A percentile compares a stretch with the other conserved stretches of the same genome.
Conservation (phyloP, 1,140 invertebrate species). For the Palaemon carinicauda region DNA sequence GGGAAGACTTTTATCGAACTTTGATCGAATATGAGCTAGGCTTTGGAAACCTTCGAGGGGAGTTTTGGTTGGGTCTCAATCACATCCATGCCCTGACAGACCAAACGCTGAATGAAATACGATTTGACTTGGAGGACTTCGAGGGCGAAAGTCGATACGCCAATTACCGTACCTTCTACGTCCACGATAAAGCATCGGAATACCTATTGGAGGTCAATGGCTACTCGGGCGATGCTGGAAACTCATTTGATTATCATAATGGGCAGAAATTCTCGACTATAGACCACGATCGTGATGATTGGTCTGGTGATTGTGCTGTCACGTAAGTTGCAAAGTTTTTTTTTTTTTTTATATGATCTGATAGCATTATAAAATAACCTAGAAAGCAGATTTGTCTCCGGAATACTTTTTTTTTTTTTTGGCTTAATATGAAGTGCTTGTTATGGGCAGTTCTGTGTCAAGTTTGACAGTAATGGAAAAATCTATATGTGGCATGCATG, state of each 20-base stretch:
- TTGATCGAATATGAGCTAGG: slow-evolving; percentile 68
- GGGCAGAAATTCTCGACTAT: slow-evolving; percentile 60
- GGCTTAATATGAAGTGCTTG: too few relatives aligned
- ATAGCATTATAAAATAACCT: too few relatives aligned
- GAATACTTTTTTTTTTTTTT: too few relatives aligned
- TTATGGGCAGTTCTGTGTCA: too few relatives aligned
- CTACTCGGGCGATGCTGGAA: slow-evolving; percentile 59
- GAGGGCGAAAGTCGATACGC: slow-evolving; percentile 56
- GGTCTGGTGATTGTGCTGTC: too few relatives aligned
- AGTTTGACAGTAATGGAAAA: too few relatives aligned
- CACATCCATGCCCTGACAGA: slow-evolving; percentile 58
- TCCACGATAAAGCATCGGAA: slow-evolving; percentile 36
- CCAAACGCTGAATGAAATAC: slow-evolving; percentile 40
- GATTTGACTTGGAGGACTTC: slow-evolving; percentile 61
- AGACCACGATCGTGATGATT: slow-evolving; percentile 61
- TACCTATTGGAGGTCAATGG: slow-evolving; percentile 57
- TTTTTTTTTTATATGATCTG: too few relatives aligned
- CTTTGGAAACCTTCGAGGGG: slow-evolving; percentile 65
- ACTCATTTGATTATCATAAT: slow-evolving; percentile 50
- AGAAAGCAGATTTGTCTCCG: too few relatives aligned
- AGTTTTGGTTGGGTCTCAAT: slow-evolving; percentile 65
- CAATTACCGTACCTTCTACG: slow-evolving; percentile 57
- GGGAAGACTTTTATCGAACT: slow-evolving; percentile 61
- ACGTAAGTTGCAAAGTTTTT: too few relatives aligned
- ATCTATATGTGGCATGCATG: too few relatives aligned